Evolutionary conservation across 2,888 invertebrate species (phyloP).

Genomic region (Nycteola revayana): DNA sequence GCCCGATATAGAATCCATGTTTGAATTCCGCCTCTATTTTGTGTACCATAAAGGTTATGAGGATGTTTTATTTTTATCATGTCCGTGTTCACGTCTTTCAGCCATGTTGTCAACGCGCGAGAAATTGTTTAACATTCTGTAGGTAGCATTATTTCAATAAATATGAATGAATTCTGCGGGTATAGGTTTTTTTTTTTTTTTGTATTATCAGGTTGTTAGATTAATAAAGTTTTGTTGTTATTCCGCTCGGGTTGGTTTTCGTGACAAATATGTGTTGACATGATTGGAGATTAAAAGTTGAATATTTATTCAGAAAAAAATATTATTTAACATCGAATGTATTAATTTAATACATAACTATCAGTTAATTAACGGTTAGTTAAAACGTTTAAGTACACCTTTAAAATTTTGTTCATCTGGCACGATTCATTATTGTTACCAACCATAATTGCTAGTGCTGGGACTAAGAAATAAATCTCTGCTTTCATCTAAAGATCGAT

Average conservation of each 20-base stretch:
- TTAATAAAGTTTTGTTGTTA: conserved; percentile 58
- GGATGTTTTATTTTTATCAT: conserved; percentile 9
- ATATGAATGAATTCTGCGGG: conserved; percentile 50
- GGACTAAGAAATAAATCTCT: no score
- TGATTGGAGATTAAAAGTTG: conserved; percentile 7
- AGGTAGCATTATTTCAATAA: conserved; percentile 49
- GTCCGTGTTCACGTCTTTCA: conserved; percentile 37
- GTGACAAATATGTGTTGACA: conserved; percentile 21
- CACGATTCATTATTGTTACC: no score
- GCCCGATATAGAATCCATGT: background rate
- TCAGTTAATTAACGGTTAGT: no score
- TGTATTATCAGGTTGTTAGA: conserved; percentile 47
- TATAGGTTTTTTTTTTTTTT: conserved; percentile 42
- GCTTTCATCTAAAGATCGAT: no score
- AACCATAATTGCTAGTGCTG: no score
- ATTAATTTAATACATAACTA: no score
- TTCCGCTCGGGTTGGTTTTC: conserved; percentile 25
- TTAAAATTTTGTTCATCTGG: no score
- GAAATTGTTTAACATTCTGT: conserved; percentile 49
- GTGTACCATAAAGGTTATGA: fast-evolving
- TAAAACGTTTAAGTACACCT: no score
- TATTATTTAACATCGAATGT: no score
- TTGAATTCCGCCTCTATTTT: conserved; percentile 2
- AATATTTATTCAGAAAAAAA: no score
- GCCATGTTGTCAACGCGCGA: conserved; percentile 44